These are phyloP conservation scores for Coptodon bakossiorum DNA, from an alignment of 2,113 vertebrate species.

Conservation along the genomic window DNA sequence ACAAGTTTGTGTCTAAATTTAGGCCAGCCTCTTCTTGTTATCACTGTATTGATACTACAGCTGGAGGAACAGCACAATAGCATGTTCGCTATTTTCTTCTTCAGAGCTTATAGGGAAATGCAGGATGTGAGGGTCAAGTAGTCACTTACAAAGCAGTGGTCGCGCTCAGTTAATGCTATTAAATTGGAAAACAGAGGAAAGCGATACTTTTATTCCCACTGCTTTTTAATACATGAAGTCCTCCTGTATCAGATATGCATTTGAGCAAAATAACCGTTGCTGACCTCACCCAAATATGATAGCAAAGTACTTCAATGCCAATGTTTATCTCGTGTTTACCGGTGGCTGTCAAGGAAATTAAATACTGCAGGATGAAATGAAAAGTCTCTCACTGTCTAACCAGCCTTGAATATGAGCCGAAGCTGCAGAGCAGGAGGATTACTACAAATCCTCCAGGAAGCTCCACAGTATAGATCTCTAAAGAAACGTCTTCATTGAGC, in stretches of 20 bases:
- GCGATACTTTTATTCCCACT: not conserved
- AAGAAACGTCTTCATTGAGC: not conserved
- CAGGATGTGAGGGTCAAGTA: not conserved
- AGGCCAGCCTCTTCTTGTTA: slow-evolving; percentile 57
- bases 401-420: not conserved
- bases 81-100: not conserved
- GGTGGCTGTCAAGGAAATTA: slow-evolving; percentile 37
- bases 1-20: slow-evolving; percentile 56
- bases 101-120: not conserved
- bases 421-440: not conserved
- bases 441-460: not conserved
- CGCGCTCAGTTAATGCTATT: not conserved
- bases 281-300: not conserved
- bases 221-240: not conserved
- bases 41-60: slow-evolving; percentile 39
- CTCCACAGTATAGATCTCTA: not conserved
- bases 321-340: slow-evolving; percentile 26
- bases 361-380: slow-evolving; percentile 18
- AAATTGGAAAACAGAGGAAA: not conserved
- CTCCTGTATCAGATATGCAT: not conserved
- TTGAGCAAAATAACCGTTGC: not conserved
- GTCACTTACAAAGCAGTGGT: not conserved
- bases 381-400: not conserved
- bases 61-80: slow-evolving; percentile 7
- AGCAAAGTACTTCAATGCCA: not conserved